phyloP scores from a whole-genome alignment of 2,888 invertebrate species.

The Troides aeacus region DNA sequence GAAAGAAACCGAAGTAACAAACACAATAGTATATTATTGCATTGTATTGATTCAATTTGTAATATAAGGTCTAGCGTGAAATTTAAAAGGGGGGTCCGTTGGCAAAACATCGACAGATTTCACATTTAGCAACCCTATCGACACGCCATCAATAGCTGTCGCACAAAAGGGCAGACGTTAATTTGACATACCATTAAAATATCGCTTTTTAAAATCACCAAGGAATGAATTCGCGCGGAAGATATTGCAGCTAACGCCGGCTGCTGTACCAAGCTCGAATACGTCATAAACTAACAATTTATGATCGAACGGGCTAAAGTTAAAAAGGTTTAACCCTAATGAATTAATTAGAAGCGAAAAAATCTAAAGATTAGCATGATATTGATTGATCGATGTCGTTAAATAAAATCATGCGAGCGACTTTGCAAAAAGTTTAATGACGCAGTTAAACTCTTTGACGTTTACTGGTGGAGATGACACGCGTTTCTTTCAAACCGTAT shows the following conservation, averaged over 20 bases:
- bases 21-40: slow-evolving; percentile 47
- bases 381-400: slow-evolving; percentile 74
- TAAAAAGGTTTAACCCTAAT: slow-evolving; percentile 51
- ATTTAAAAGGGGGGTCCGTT: slow-evolving; percentile 68
- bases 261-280: slow-evolving; percentile 41
- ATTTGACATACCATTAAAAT: slow-evolving; percentile 78
- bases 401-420: slow-evolving; percentile 49
- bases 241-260: slow-evolving; percentile 61
- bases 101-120: slow-evolving; percentile 54
- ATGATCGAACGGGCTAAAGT: slow-evolving; percentile 47
- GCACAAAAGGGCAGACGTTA: slow-evolving; percentile 72
- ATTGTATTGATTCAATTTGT: slow-evolving; percentile 74
- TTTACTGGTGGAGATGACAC: slow-evolving; percentile 58
- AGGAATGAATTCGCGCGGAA: slow-evolving; percentile 63
- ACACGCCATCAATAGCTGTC: slow-evolving; percentile 70
- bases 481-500: slow-evolving; percentile 69
- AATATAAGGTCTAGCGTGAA: slow-evolving; percentile 67
- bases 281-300: slow-evolving; percentile 64
- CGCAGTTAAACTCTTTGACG: slow-evolving; percentile 50
- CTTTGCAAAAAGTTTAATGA: slow-evolving; percentile 53
- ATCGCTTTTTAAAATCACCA: slow-evolving; percentile 70
- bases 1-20: slow-evolving; percentile 49
- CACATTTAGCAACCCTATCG: slow-evolving; percentile 63
- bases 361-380: slow-evolving; percentile 57
- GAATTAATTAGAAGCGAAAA: slow-evolving; percentile 61